These are phyloP conservation scores for Lepidurus couesii DNA, from an alignment of 1,140 invertebrate species.

Conservation along the genomic window DNA sequence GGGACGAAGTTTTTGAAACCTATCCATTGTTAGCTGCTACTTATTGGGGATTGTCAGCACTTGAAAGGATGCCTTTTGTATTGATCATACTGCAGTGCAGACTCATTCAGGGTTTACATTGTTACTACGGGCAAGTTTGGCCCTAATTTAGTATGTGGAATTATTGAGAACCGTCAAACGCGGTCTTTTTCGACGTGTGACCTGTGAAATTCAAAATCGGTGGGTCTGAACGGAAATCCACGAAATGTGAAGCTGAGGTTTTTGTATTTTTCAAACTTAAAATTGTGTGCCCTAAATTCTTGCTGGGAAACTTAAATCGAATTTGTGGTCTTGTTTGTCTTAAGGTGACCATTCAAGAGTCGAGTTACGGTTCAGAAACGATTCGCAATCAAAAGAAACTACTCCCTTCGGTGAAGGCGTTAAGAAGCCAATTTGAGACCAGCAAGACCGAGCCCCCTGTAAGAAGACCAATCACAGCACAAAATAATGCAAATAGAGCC, in stretches of 20 bases:
- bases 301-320: too few relatives aligned
- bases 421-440: conserved; percentile 41
- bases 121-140: too few relatives aligned
- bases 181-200: too few relatives aligned
- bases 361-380: conserved; percentile 16
- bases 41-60: background rate
- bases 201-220: too few relatives aligned
- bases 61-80: conserved; percentile 1
- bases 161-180: too few relatives aligned
- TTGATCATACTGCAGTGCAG: background rate
- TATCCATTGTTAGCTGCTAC: background rate
- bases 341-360: conserved; percentile 30
- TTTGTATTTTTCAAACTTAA: too few relatives aligned
- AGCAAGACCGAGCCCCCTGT: conserved; percentile 33
- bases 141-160: too few relatives aligned
- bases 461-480: background rate
- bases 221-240: too few relatives aligned
- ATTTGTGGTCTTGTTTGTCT: background rate
- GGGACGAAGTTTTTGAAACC: background rate
- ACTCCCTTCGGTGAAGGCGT: conserved; percentile 41
- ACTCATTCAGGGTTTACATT: too few relatives aligned
- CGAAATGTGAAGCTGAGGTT: too few relatives aligned
- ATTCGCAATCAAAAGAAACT: conserved; percentile 37
- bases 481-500: background rate
- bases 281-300: too few relatives aligned